Conservation (phyloP, 2,888 invertebrate genomes). For the Ptilodon capucinus region DNA sequence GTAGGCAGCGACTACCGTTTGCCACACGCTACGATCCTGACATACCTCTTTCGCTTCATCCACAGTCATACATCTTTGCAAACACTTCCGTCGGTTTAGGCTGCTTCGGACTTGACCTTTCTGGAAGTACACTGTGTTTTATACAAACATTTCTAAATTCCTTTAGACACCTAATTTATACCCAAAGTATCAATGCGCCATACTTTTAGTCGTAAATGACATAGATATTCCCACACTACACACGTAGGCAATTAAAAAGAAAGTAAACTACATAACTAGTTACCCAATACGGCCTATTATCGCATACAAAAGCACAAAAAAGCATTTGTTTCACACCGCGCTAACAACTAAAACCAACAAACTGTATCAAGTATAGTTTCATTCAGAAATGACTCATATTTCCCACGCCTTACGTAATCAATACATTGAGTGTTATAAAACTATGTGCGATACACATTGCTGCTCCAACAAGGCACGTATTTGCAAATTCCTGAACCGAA, state of each 20-base stretch:
- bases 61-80: too few relatives aligned
- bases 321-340: slow-evolving; percentile 11
- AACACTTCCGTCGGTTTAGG: too few relatives aligned
- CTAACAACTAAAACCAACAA: slow-evolving; percentile 25
- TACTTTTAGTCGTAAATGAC: too few relatives aligned
- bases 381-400: slow-evolving; percentile 49
- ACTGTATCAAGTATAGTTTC: slow-evolving; percentile 12
- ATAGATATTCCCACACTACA: background rate
- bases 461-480: slow-evolving; percentile 6
- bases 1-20: too few relatives aligned
- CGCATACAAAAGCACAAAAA: slow-evolving; percentile 18
- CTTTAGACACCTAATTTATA: too few relatives aligned
- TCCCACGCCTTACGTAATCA: slow-evolving; percentile 26
- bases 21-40: too few relatives aligned
- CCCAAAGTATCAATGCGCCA: too few relatives aligned
- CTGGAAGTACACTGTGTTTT: too few relatives aligned
- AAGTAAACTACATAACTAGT: background rate
- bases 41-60: too few relatives aligned
- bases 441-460: background rate
- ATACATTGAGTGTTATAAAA: background rate
- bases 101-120: too few relatives aligned
- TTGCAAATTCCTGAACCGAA: slow-evolving; percentile 4
- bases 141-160: too few relatives aligned
- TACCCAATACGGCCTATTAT: background rate
- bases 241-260: background rate